Evolutionary conservation across 35 echinoderm and acorn worm genomes (phyloP).

Genomic region (Ptychodera flava): DNA sequence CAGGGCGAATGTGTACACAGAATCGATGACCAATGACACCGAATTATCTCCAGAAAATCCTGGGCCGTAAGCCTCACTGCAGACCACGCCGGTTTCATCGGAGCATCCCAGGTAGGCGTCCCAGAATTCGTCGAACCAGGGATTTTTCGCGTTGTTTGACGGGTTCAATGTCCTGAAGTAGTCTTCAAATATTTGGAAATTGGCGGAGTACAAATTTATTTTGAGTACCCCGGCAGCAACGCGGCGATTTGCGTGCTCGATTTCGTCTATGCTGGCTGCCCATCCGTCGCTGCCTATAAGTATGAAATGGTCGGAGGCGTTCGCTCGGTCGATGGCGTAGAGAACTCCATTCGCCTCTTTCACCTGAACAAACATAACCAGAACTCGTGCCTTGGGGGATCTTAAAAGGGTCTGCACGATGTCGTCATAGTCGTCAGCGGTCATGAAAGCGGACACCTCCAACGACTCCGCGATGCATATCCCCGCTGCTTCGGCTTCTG

Average conservation of each 20-base stretch:
- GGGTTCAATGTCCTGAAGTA: slow-evolving; percentile 26
- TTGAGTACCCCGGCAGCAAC: slow-evolving; percentile 41
- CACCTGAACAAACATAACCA: slow-evolving; percentile 20
- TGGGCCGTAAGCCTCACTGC: not conserved
- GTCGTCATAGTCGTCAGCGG: not conserved
- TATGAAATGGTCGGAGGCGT: slow-evolving; percentile 17
- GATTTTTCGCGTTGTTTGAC: slow-evolving; percentile 8
- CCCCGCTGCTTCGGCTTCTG: not conserved
- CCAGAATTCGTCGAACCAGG: slow-evolving; percentile 28
- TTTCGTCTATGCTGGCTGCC: slow-evolving; percentile 54
- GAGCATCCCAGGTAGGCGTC: not conserved
- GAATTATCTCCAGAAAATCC: slow-evolving; percentile 39
- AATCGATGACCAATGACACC: not conserved
- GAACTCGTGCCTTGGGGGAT: not conserved
- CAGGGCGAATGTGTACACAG: not conserved
- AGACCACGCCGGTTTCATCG: not conserved
- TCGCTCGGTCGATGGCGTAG: not conserved
- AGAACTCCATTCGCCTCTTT: slow-evolving; percentile 34
- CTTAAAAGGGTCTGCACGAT: not conserved
- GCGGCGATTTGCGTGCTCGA: slow-evolving; percentile 7
- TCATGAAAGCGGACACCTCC: not conserved
- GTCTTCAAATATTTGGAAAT: slow-evolving; percentile 31
- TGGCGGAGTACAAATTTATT: slow-evolving; percentile 25
- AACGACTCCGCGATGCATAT: slow-evolving; percentile 4
- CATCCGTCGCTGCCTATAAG: slow-evolving; percentile 66